Conservation (phyloP, 1,140 invertebrate genomes). For the Drosophila obscura region DNA sequence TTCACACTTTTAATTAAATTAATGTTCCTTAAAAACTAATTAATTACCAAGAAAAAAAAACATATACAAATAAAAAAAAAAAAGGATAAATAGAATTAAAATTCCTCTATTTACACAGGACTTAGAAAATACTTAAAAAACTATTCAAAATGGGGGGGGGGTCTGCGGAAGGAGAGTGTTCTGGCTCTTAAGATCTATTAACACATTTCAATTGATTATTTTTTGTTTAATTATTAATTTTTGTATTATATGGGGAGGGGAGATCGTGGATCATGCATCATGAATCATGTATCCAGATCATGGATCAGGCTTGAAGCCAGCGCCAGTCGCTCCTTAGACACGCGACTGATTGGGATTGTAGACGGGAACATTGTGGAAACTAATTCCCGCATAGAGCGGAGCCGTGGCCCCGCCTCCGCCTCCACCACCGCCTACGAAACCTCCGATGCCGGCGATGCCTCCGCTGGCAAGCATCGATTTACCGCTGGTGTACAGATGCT, state of each 20-base stretch:
- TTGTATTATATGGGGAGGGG: neutral
- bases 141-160: slow-evolving; percentile 13
- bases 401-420: slow-evolving; percentile 10
- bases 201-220: slow-evolving; percentile 68
- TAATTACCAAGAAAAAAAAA: slow-evolving; percentile 2
- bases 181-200: slow-evolving; percentile 63
- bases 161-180: neutral
- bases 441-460: neutral
- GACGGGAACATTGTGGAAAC: slow-evolving; percentile 82
- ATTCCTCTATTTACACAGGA: slow-evolving; percentile 31
- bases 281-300: slow-evolving; percentile 10
- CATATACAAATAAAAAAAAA: slow-evolving; percentile 2
- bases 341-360: slow-evolving; percentile 72
- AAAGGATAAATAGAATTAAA: neutral
- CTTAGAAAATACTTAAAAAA: slow-evolving; percentile 19
- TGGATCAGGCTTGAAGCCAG: neutral
- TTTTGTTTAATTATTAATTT: slow-evolving; percentile 12
- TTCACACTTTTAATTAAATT: slow-evolving; percentile 8
- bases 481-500: slow-evolving; percentile 75
- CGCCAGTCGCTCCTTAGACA: slow-evolving; percentile 42
- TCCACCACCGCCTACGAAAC: neutral
- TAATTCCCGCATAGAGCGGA: slow-evolving; percentile 79
- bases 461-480: slow-evolving; percentile 54
- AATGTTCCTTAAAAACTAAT: slow-evolving; percentile 2
- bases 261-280: neutral